Conservation (phyloP, 1,140 invertebrate species). For the Pygmarrhopalites habei region DNA sequence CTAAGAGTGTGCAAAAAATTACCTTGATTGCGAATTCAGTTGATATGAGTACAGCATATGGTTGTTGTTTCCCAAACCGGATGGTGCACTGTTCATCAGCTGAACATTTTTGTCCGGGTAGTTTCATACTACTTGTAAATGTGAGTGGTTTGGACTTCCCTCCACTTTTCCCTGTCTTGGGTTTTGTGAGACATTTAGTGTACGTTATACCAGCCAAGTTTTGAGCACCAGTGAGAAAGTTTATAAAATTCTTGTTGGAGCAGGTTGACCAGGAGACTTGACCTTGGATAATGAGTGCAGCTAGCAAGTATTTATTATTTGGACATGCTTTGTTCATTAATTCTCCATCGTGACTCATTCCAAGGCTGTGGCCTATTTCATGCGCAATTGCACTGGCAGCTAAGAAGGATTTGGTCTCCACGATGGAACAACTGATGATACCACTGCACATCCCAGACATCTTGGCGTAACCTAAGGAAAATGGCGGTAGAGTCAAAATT, state of each 20-base stretch:
- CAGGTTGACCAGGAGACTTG: constrained; percentile 1
- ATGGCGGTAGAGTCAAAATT: background rate
- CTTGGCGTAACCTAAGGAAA: background rate
- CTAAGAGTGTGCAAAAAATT: too few relatives aligned
- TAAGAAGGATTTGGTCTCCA: background rate
- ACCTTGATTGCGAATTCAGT: too few relatives aligned
- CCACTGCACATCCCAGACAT: background rate
- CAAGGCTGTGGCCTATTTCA: constrained; percentile 4
- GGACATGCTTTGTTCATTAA: background rate
- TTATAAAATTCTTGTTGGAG: background rate
- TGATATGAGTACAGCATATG: too few relatives aligned
- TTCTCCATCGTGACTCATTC: constrained; percentile 11
- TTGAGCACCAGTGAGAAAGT: background rate
- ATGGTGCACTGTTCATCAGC: background rate
- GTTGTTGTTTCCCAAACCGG: background rate
- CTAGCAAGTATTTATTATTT: background rate
- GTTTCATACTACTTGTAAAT: background rate
- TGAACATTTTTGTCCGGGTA: background rate
- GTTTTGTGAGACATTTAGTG: background rate
- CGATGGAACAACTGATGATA: background rate
- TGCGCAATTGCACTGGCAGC: background rate
- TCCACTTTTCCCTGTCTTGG: background rate
- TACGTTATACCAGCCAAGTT: background rate
- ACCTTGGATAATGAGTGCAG: background rate
- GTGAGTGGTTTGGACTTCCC: background rate